A percentile compares a stretch with the other conserved stretches of the same genome.
phyloP scores from a whole-genome alignment of 2,113 vertebrate species.

The Cheirogaleus medius region DNA sequence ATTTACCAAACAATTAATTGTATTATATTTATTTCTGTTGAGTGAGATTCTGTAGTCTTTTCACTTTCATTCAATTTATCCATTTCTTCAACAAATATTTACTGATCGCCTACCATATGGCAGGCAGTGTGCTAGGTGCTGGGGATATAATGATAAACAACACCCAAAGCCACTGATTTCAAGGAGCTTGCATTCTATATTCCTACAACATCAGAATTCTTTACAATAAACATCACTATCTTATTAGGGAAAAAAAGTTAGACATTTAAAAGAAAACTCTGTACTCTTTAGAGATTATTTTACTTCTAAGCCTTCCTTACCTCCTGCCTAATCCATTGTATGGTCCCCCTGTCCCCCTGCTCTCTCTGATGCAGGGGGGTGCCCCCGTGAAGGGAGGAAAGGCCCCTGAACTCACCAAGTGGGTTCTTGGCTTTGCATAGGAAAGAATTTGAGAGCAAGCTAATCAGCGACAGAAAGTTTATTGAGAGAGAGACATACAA shows the following conservation, averaged over 20 bases:
- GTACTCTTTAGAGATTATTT: neutral
- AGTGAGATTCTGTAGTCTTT: neutral
- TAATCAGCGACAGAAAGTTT: too few relatives aligned
- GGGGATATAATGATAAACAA: neutral
- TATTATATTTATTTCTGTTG: neutral
- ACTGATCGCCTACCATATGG: neutral
- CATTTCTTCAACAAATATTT: slow-evolving; percentile 1
- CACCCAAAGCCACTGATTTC: neutral
- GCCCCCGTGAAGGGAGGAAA: too few relatives aligned
- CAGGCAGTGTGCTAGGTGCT: neutral
- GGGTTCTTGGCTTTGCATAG: too few relatives aligned
- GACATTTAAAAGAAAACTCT: neutral
- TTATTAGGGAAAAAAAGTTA: neutral
- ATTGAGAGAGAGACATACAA: too few relatives aligned
- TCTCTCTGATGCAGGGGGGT: neutral
- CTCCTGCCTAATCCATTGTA: neutral
- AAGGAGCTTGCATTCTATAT: neutral
- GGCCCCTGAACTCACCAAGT: too few relatives aligned
- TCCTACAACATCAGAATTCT: neutral
- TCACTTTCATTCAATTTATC: neutral
- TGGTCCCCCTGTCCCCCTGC: neutral
- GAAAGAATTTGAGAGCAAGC: too few relatives aligned
- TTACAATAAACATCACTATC: neutral
- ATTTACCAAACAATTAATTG: neutral
- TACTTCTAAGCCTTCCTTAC: neutral